Percentiles rank a stretch among this genome's conserved stretches.
phyloP scores from a whole-genome alignment of 2,113 vertebrate species.

The Rhinoderma darwinii region DNA sequence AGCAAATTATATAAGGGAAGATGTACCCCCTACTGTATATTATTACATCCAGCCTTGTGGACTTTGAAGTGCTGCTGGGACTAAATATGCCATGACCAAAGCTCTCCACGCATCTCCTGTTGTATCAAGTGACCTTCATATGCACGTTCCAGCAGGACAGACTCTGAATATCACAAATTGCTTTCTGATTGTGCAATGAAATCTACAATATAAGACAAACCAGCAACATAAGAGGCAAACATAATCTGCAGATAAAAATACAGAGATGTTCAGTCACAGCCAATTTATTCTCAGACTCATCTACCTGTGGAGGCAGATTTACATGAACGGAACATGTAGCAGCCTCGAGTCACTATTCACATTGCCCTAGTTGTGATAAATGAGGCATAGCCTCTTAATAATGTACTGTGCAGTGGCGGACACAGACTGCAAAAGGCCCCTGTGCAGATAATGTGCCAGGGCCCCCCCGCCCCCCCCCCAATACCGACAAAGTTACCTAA shows the following conservation, averaged over 20 bases:
- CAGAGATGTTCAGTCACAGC: conserved; percentile 10
- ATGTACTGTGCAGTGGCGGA: too few relatives aligned
- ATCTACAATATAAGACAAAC: conserved; percentile 7
- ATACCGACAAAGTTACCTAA: too few relatives aligned
- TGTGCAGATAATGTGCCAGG: too few relatives aligned
- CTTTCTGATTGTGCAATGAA: conserved; percentile 22
- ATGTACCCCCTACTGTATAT: conserved; percentile 24
- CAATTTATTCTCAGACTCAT: conserved; percentile 27
- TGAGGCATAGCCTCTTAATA: neutral
- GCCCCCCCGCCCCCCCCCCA: too few relatives aligned
- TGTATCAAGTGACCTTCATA: conserved; percentile 29
- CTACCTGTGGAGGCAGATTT: conserved; percentile 16
- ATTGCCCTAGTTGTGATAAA: neutral
- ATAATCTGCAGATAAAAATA: conserved; percentile 22
- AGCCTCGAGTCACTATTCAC: neutral
- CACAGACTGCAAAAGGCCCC: too few relatives aligned
- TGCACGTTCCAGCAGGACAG: conserved; percentile 25
- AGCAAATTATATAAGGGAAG: conserved; percentile 25
- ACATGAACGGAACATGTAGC: conserved; percentile 4
- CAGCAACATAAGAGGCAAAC: conserved; percentile 25
- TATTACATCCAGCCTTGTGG: conserved; percentile 19
- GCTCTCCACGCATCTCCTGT: conserved; percentile 3
- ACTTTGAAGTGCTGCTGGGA: conserved; percentile 16
- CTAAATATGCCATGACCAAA: conserved; percentile 32
- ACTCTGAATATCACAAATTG: conserved; percentile 27